Evolutionary conservation across 2,113 vertebrate genomes (phyloP).

Genomic region (Okapia johnstoni): DNA sequence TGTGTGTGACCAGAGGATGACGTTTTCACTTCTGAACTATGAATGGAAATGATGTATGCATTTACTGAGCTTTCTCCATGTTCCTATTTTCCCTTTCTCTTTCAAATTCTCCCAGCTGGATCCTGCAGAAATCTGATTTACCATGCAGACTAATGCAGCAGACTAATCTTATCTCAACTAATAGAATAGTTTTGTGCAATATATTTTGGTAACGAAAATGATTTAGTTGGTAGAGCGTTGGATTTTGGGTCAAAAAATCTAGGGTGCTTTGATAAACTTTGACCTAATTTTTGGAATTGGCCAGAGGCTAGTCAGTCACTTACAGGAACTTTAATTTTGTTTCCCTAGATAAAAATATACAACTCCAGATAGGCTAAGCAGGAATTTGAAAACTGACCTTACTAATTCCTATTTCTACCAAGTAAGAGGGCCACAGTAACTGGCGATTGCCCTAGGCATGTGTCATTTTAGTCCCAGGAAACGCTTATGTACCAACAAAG

Average conservation of each 20-base stretch:
- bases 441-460: conserved; percentile 18
- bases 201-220: neutral
- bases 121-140: neutral
- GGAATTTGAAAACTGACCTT: conserved; percentile 27
- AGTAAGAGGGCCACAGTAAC: neutral
- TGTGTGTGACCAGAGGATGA: too few species aligned
- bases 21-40: neutral
- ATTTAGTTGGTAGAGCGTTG: neutral
- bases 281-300: conserved; percentile 35
- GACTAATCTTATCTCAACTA: neutral
- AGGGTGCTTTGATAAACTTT: conserved; percentile 38
- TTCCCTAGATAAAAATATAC: conserved; percentile 38
- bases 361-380: neutral
- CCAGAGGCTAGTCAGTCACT: conserved; percentile 30
- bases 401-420: neutral
- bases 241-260: conserved; percentile 6
- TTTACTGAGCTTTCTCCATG: neutral
- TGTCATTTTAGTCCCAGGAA: conserved; percentile 43
- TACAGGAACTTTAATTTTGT: conserved; percentile 7
- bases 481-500: conserved; percentile 26
- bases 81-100: neutral
- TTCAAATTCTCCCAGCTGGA: neutral
- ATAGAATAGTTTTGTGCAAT: neutral
- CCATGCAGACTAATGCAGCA: neutral
- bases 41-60: neutral